Conservation (phyloP, 2,888 invertebrate genomes). For the Eledona agricola region DNA sequence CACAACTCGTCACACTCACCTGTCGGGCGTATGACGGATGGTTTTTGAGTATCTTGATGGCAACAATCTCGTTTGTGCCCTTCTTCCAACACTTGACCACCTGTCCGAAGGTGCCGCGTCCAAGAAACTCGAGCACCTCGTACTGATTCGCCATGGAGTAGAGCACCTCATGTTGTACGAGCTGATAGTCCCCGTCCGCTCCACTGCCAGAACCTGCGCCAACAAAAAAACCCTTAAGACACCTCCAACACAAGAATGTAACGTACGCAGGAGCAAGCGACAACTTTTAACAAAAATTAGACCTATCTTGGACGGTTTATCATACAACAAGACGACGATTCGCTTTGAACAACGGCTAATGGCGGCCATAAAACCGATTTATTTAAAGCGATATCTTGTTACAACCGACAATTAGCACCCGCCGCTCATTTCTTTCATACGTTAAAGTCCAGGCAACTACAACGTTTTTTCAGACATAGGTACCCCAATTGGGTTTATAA, state of each 20-base stretch:
- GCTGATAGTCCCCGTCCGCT: constrained; percentile 97
- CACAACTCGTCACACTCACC: constrained; percentile 50
- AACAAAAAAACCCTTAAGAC: constrained; percentile 1
- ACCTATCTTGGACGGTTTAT: no score
- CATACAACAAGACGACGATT: neutral
- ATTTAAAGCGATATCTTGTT: constrained; percentile 19
- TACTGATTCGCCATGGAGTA: constrained; percentile 97
- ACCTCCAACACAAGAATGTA: neutral
- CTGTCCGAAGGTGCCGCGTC: constrained; percentile 98
- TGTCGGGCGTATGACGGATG: constrained; percentile 99
- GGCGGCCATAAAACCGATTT: constrained; percentile 14
- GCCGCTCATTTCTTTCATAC: no score
- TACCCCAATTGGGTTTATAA: no score
- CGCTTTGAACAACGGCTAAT: constrained; percentile 14
- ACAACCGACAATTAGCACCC: no score
- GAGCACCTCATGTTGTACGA: constrained; percentile 98
- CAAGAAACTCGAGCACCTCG: constrained; percentile 98
- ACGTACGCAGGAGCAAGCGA: constrained; percentile 12
- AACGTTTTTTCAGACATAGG: no score
- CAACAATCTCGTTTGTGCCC: constrained; percentile 99
- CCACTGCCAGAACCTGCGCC: constrained; percentile 78
- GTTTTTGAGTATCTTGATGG: constrained; percentile 99
- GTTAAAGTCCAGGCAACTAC: no score
- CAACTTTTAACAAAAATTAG: constrained; percentile 20
- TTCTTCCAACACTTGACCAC: constrained; percentile 99